phyloP scores from a whole-genome alignment of 2,113 vertebrate genomes.

The Notarius quadriscutis region DNA sequence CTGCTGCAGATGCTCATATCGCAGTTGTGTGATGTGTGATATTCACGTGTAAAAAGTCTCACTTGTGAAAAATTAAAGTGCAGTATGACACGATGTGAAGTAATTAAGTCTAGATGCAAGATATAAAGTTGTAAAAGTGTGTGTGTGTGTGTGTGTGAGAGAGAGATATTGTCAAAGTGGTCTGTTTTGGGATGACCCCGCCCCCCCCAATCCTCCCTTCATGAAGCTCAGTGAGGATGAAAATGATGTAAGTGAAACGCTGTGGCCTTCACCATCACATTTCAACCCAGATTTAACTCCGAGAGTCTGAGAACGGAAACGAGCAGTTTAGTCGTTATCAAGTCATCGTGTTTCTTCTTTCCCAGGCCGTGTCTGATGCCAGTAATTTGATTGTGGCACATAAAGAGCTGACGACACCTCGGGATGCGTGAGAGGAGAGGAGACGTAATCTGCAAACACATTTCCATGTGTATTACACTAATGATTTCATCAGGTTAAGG shows the following conservation, averaged over 20 bases:
- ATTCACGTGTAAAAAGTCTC: not conserved
- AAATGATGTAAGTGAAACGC: not conserved
- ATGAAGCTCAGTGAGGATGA: not conserved
- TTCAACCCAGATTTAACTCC: not conserved
- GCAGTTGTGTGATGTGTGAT: not conserved
- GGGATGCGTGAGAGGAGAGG: slow-evolving; percentile 86
- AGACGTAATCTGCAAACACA: slow-evolving; percentile 94
- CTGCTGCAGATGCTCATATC: not conserved
- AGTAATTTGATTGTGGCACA: slow-evolving; percentile 84
- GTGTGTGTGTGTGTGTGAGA: too few relatives aligned
- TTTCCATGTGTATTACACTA: slow-evolving; percentile 99
- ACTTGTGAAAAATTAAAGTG: not conserved
- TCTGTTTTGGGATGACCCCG: too few relatives aligned
- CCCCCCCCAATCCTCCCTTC: too few relatives aligned
- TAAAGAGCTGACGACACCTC: slow-evolving; percentile 85
- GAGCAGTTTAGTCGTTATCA: not conserved
- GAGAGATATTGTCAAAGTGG: not conserved
- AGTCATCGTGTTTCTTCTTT: not conserved
- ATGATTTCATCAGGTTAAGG: slow-evolving; percentile 94
- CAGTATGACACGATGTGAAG: not conserved
- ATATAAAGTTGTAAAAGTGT: not conserved
- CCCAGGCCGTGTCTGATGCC: slow-evolving; percentile 50
- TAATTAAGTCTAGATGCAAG: not conserved
- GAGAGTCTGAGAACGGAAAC: not conserved
- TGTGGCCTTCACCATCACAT: not conserved